phyloP scores from a whole-genome alignment of 2,888 invertebrate species.

The Periphyllus acericola region DNA sequence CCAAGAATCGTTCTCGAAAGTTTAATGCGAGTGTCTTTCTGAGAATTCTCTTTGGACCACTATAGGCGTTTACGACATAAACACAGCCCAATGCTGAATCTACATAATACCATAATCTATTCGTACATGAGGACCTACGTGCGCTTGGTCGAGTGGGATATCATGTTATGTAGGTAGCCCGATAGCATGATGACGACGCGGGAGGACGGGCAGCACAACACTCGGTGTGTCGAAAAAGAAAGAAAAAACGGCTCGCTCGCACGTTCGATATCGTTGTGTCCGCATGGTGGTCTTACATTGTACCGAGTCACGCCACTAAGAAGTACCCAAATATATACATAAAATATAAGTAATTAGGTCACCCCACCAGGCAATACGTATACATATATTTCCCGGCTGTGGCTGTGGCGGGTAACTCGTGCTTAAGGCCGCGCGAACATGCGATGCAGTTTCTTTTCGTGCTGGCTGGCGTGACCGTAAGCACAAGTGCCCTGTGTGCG shows the following conservation, averaged over 20 bases:
- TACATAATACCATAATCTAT: too few relatives aligned
- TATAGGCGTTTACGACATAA: too few relatives aligned
- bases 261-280: not conserved
- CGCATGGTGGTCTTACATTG: conserved; percentile 2
- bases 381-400: not conserved
- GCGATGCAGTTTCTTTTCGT: conserved; percentile 51
- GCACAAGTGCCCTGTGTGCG: not conserved
- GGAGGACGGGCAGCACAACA: not conserved
- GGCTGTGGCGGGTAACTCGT: conserved; percentile 20
- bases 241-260: not conserved
- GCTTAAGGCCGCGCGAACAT: conserved; percentile 35
- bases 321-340: not conserved
- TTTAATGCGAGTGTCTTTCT: too few relatives aligned
- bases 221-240: conserved; percentile 9
- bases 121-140: too few relatives aligned
- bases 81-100: too few relatives aligned
- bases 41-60: too few relatives aligned
- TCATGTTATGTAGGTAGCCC: too few relatives aligned
- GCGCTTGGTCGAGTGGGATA: too few relatives aligned
- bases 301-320: conserved; percentile 1
- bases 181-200: too few relatives aligned
- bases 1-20: too few relatives aligned
- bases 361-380: not conserved
- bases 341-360: not conserved
- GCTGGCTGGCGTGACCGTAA: conserved; percentile 47